Conservation (phyloP, 2,113 vertebrate genomes). For the Sinocyclocheilus anshuiensis region DNA sequence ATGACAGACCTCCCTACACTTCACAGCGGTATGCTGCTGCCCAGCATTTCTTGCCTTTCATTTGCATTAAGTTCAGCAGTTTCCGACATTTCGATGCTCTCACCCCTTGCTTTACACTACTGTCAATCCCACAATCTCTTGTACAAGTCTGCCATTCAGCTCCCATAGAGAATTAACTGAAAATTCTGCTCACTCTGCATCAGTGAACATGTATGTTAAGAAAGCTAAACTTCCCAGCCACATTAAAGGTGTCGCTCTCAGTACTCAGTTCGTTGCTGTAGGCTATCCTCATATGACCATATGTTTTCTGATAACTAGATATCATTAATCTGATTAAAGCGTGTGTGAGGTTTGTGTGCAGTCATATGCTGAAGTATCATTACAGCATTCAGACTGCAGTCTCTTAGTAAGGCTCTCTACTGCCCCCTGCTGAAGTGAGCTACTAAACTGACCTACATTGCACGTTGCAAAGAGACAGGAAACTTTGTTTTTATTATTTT, state of each 20-base stretch:
- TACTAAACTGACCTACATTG: not conserved
- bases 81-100: not conserved
- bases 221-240: not conserved
- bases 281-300: not conserved
- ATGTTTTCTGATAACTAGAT: conserved; percentile 6
- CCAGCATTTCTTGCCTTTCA: not conserved
- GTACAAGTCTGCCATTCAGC: not conserved
- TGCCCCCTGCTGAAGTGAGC: conserved; percentile 41
- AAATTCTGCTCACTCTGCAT: not conserved
- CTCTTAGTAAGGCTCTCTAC: conserved; percentile 23
- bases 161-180: not conserved
- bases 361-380: conserved; percentile 2
- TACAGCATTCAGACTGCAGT: not conserved
- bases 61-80: not conserved
- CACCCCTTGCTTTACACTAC: not conserved
- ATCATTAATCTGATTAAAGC: conserved; percentile 21
- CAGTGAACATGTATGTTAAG: not conserved
- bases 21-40: not conserved
- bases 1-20: conserved; percentile 19
- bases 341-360: not conserved
- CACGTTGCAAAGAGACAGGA: not conserved
- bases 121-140: not conserved
- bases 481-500: not conserved
- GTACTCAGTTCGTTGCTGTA: not conserved
- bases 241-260: not conserved